Conservation (phyloP, 2,797 vertebrate species). For the Perodicticus potto region DNA sequence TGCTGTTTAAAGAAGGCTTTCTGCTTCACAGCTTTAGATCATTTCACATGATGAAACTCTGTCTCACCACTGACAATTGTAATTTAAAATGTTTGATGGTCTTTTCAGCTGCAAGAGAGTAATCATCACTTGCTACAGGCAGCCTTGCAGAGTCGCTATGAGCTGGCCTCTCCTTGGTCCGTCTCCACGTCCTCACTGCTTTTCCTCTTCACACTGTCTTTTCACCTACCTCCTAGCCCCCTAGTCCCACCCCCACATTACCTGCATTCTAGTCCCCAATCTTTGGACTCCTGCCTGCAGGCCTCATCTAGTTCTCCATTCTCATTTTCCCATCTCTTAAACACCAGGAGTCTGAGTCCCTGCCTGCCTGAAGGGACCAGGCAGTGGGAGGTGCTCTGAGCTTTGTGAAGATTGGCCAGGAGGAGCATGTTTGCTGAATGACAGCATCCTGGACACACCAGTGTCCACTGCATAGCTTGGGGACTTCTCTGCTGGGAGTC, state of each 20-base stretch:
- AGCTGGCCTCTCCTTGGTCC: neutral
- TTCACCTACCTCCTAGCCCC: too few relatives aligned
- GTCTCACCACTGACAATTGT: slow-evolving; percentile 84
- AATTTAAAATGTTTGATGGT: slow-evolving; percentile 84
- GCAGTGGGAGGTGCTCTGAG: neutral
- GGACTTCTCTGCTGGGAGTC: too few relatives aligned
- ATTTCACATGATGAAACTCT: slow-evolving; percentile 85
- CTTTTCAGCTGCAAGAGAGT: slow-evolving; percentile 82
- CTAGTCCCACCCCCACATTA: neutral
- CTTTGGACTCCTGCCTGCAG: neutral
- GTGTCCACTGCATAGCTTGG: neutral
- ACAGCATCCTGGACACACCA: neutral
- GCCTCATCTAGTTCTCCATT: neutral
- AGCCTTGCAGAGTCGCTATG: neutral
- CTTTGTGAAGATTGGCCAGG: neutral
- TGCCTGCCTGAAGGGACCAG: neutral
- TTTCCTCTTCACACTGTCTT: neutral
- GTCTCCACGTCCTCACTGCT: fast-evolving
- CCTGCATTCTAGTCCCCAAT: neutral
- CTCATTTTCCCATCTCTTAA: neutral
- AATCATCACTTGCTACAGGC: slow-evolving; percentile 66
- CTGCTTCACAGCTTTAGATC: slow-evolving; percentile 86
- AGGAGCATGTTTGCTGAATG: neutral
- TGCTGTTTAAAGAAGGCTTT: slow-evolving; percentile 86
- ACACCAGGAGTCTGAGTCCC: neutral